Conservation (phyloP, 2,113 vertebrate species). For the Python bivittatus region DNA sequence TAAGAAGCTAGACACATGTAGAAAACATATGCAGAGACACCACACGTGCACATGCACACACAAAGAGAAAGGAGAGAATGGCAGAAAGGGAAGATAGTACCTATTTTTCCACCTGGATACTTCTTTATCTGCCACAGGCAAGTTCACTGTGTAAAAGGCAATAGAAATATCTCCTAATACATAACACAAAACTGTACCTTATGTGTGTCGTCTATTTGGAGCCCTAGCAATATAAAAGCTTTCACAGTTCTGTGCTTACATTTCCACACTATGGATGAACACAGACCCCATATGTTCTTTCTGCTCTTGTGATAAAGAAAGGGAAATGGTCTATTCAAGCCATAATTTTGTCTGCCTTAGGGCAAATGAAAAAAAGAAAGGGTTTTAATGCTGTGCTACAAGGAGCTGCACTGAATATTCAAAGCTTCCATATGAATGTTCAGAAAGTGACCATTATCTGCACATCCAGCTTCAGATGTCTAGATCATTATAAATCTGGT, state of each 20-base stretch:
- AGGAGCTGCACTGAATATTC: constrained; percentile 23
- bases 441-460: not conserved
- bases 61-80: not conserved
- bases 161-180: constrained; percentile 20
- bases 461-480: not conserved
- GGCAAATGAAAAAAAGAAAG: not conserved
- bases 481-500: not conserved
- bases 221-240: constrained; percentile 9
- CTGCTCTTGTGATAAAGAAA: constrained; percentile 24
- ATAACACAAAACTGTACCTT: not conserved
- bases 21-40: not conserved
- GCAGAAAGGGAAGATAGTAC: not conserved
- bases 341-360: not conserved
- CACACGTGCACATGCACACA: not conserved
- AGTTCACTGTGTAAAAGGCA: constrained; percentile 8
- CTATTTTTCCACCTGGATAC: constrained; percentile 13
- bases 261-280: not conserved
- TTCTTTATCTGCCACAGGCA: constrained; percentile 33
- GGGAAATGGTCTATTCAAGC: not conserved
- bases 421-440: not conserved
- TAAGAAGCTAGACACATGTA: not conserved
- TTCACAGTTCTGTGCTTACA: not conserved
- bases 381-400: not conserved
- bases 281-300: not conserved
- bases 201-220: not conserved